Base-by-base conservation (phyloP, 2,797 vertebrate species). In the Holocentrus rufus region DNA sequence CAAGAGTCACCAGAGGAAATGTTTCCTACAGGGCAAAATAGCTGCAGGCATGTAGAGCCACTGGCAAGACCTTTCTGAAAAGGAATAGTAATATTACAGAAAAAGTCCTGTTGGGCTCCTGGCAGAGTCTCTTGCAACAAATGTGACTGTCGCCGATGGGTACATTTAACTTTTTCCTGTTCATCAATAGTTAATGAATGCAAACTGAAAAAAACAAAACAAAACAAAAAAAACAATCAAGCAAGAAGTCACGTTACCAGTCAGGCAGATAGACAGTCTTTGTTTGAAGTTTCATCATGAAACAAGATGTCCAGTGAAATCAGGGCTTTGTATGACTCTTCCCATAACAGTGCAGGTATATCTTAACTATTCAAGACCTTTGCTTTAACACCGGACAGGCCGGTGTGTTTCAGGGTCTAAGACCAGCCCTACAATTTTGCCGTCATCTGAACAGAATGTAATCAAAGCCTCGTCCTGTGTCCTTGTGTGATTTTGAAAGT, bases 21-120 rank as follows among this genome's bases (percentile, higher is more conserved):
- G 60, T 80, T 81, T 82, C 91, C 91, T 87, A 88, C 75, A 74
- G 85, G 89, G 91, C 85, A 88, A 91, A 90, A 92, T 80, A 87
- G 90, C 90, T 89, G 27, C 67, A 53, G 90, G 89, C 89, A n/a
- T 64, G 50, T 7, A 27, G 52, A 78, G 84, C 90, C 85, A 70
- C 23, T 77, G 83, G 86, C 85, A 68, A 87, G 71, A 66, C 36
- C 42, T 79, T 78, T 82, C 30, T 84, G 77, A 87, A 86, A 77
- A 80, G 69, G 36, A 77, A 80, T 64, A 72, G 76, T 74, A 69
- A 81, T 76, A 59, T 27, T 53, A 77, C 63, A 77, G 49, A 79
- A 79, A 52, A 83, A 63, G 72, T 82, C 69, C 53, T 69, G 77
- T 73, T 20, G 75, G 73, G 74, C 82, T 85, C 31, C 78, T 79